phyloP scores from a whole-genome alignment of 2,888 invertebrate species.

The Tipula lateralis region DNA sequence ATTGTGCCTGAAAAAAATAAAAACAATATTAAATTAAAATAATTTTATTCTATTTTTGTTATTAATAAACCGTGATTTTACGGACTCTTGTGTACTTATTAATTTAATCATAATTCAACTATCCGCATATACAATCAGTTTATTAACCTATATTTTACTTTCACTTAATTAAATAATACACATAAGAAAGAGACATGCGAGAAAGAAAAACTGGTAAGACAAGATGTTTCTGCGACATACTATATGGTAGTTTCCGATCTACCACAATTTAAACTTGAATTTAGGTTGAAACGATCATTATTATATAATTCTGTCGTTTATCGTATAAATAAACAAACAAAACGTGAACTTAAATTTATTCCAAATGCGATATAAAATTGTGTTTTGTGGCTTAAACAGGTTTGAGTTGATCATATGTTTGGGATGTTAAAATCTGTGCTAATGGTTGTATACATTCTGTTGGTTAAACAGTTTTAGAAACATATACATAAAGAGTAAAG shows the following conservation, averaged over 20 bases:
- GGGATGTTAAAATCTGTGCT: too few species aligned
- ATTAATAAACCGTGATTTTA: too few species aligned
- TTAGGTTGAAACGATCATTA: background rate
- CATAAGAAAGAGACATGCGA: background rate
- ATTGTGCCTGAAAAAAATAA: slow-evolving; percentile 50
- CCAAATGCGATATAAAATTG: too few species aligned
- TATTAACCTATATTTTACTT: background rate
- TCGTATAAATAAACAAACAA: too few species aligned
- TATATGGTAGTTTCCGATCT: slow-evolving; percentile 26
- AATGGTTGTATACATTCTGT: too few species aligned
- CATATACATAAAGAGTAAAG: too few species aligned
- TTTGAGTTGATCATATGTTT: too few species aligned
- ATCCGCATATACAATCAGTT: background rate
- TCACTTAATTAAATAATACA: background rate
- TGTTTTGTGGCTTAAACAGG: too few species aligned
- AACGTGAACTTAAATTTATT: too few species aligned
- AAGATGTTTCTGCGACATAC: background rate
- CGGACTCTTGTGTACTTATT: too few species aligned
- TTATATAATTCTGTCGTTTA: background rate
- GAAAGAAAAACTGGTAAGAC: background rate
- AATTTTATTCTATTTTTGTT: background rate
- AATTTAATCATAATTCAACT: too few species aligned
- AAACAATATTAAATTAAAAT: background rate
- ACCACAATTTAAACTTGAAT: slow-evolving; percentile 19
- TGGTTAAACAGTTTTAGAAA: too few species aligned